Base-by-base conservation (phyloP, 2,888 invertebrate genomes). In the Flexamia atlantica region DNA sequence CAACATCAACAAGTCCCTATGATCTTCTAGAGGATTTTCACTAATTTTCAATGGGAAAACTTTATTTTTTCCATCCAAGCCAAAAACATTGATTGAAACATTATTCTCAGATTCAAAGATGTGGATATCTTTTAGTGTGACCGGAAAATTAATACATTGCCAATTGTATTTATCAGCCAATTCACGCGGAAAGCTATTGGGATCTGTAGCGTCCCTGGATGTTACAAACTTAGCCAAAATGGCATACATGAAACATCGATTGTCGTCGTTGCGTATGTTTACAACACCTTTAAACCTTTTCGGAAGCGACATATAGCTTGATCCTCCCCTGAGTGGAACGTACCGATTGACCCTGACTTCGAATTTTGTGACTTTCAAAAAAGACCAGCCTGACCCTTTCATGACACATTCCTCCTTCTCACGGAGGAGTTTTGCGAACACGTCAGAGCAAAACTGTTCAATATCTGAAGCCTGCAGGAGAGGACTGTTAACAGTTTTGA, bases 381-480 rank as follows among this genome's bases (percentile, higher is more conserved):
- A 70, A n/a, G 70, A 32, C 70, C 70, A 70, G n/a, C 70, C 70
- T 32, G 32, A 17, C 20, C 70, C 70, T 32, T n/a, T 70, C 70
- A 70, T 70, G 70, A 17, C 7, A 70, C 70, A 70, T n/a, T 70
- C 32, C 32, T 70, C 32, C 36, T 70, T 36, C 14, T 70, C 32
- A 1, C 36, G 32, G n/a, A 70, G 30, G 7, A 70, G 70, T 32
- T 70, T 70, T 30, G 23, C n/a, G 20, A 70, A 32, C 70, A 70
- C 30, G 70, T 70, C 70, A 28, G 30, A 70, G 36, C 70, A 32
- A 36, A 32, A 70, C n/a, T 30, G 70, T 9, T 9, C 32, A 17
- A 70, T 70, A 36, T 70, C 32, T 70, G 70, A 17, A 10, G 32
- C 30, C 30, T 32, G 70, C 17, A 30, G 30, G 36, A 70, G 30